Evolutionary conservation across 2,888 invertebrate genomes (phyloP).

Genomic region (Enoplolaimus lenunculus): DNA sequence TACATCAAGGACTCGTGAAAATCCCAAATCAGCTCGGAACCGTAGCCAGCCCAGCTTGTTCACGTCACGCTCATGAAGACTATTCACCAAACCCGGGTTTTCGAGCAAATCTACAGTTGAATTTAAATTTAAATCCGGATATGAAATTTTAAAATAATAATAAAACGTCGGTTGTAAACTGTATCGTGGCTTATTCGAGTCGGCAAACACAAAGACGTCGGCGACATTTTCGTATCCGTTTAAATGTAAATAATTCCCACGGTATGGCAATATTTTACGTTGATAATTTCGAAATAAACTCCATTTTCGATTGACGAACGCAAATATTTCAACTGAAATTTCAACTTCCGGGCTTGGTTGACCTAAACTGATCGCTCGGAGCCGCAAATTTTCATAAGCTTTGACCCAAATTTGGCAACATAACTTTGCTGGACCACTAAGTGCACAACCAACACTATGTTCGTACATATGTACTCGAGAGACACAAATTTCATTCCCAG

Average conservation of each 20-base stretch:
- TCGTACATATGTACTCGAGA: constrained; percentile 30
- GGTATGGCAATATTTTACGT: constrained; percentile 9
- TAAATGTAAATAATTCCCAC: no score
- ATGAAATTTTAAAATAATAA: background rate
- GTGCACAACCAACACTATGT: constrained; percentile 28
- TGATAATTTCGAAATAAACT: background rate
- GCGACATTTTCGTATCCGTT: constrained; percentile 13
- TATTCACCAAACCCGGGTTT: no score
- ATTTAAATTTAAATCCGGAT: background rate
- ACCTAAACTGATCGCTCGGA: constrained; percentile 10
- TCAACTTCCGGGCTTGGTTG: background rate
- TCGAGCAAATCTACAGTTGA: no score
- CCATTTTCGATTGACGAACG: background rate
- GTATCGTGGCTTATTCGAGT: constrained; percentile 4
- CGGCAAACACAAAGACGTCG: constrained; percentile 4
- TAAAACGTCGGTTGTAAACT: background rate
- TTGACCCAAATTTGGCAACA: constrained; percentile 31
- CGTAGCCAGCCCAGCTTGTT: constrained; percentile 1
- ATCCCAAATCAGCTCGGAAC: background rate
- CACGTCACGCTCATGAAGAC: background rate
- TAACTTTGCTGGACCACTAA: constrained; percentile 26
- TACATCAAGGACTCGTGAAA: no score
- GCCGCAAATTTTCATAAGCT: constrained; percentile 26
- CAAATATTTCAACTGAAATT: constrained; percentile 7
- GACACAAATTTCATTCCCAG: constrained; percentile 28